These are phyloP conservation scores for Paraescarpia echinospica DNA, from an alignment of 1,140 invertebrate species.

Conservation along the genomic window DNA sequence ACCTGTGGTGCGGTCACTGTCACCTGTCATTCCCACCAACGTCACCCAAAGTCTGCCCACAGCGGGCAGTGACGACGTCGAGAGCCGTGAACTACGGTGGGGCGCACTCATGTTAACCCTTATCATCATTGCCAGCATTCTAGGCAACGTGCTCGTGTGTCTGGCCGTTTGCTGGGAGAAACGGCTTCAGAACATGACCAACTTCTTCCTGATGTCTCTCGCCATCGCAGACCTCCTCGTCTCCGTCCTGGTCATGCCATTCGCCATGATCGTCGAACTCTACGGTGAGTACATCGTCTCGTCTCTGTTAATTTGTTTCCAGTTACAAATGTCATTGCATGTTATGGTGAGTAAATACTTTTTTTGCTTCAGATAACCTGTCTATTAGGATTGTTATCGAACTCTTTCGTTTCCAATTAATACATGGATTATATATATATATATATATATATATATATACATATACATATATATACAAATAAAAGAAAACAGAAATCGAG, in stretches of 20 bases:
- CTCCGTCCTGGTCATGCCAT: slow-evolving; percentile 94
- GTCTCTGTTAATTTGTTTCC: neutral
- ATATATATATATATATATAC: no score
- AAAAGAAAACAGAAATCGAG: no score
- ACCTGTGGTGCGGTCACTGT: neutral
- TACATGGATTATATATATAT: no score
- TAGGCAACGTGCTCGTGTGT: slow-evolving; percentile 48
- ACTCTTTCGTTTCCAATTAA: no score
- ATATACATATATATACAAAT: no score
- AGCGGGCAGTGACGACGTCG: neutral
- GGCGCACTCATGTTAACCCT: slow-evolving; percentile 16
- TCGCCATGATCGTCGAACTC: slow-evolving; percentile 92
- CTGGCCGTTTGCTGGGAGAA: slow-evolving; percentile 50
- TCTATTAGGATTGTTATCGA: no score
- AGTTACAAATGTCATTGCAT: neutral
- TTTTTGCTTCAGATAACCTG: no score
- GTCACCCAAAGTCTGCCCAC: neutral
- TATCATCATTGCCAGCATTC: slow-evolving; percentile 40
- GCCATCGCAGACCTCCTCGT: slow-evolving; percentile 95
- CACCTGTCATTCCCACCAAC: neutral
- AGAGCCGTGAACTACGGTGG: neutral
- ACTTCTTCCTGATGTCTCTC: slow-evolving; percentile 86
- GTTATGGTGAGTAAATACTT: no score
- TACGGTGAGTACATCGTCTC: slow-evolving; percentile 68
- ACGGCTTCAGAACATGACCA: slow-evolving; percentile 52